Percentiles rank a stretch among this genome's conserved stretches.
phyloP scores from a whole-genome alignment of 1,140 invertebrate genomes.

The Copidosoma floridanum region DNA sequence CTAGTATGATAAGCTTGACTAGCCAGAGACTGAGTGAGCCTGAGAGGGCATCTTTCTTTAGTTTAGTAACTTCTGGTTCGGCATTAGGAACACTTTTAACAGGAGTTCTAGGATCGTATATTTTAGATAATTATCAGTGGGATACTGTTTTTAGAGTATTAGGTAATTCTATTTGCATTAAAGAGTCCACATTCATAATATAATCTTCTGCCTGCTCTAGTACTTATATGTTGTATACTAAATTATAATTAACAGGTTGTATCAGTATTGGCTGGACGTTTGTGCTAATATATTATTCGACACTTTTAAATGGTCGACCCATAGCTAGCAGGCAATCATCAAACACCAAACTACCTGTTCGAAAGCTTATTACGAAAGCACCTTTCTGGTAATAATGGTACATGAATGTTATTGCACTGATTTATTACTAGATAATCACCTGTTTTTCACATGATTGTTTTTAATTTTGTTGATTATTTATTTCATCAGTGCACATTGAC shows the following conservation, averaged over 20 bases:
- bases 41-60: conserved; percentile 71
- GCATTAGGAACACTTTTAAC: conserved; percentile 66
- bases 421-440: too few species aligned
- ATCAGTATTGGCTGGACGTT: conserved; percentile 60
- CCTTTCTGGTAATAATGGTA: conserved; percentile 58
- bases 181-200: not conserved
- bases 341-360: conserved; percentile 57
- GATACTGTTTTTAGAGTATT: conserved; percentile 67
- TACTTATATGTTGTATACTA: conserved; percentile 66
- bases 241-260: conserved; percentile 68
- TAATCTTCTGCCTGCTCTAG: too few species aligned
- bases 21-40: conserved; percentile 65
- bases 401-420: conserved; percentile 20
- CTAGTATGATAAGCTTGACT: conserved; percentile 71
- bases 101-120: conserved; percentile 68
- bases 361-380: conserved; percentile 58
- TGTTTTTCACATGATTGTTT: too few species aligned
- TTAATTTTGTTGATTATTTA: too few species aligned
- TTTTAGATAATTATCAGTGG: conserved; percentile 70
- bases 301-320: conserved; percentile 43
- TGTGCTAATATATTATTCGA: conserved; percentile 55
- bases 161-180: conserved; percentile 53
- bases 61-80: conserved; percentile 67
- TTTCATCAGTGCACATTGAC: not conserved
- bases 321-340: conserved; percentile 35